Percentiles rank a stretch among this genome's conserved stretches.
Evolutionary conservation across 2,888 invertebrate species (phyloP).

Genomic region (Polymixis lichenea): DNA sequence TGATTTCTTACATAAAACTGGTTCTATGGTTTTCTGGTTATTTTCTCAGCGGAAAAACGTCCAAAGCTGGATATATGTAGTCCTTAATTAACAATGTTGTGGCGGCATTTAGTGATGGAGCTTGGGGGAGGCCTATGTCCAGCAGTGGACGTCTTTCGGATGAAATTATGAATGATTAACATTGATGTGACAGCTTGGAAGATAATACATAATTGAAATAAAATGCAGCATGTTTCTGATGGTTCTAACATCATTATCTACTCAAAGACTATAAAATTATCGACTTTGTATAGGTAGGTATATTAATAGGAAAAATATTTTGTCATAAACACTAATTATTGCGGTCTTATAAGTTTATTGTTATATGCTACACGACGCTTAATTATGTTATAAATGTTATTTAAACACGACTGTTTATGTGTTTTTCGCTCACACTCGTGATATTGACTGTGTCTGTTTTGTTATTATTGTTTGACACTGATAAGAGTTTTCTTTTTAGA

Average conservation of each 20-base stretch:
- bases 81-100: background rate
- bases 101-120: too few relatives aligned
- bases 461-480: constrained; percentile 32
- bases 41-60: background rate
- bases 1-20: too few relatives aligned
- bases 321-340: constrained; percentile 11
- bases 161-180: too few relatives aligned
- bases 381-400: constrained; percentile 45
- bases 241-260: background rate
- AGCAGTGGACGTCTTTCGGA: too few relatives aligned
- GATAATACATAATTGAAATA: too few relatives aligned
- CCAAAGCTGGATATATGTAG: background rate
- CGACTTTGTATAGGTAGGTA: too few relatives aligned
- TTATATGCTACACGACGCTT: constrained; percentile 19
- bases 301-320: too few relatives aligned
- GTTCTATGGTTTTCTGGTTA: too few relatives aligned
- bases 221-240: too few relatives aligned
- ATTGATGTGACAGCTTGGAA: too few relatives aligned
- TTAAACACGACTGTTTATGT: constrained; percentile 42
- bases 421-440: constrained; percentile 17
- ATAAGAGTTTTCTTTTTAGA: background rate
- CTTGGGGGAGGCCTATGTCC: too few relatives aligned
- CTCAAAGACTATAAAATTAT: background rate
- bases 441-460: constrained; percentile 14
- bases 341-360: constrained; percentile 37